phyloP scores from a whole-genome alignment of 2,797 vertebrate species.

The Melanotaenia nigrans region DNA sequence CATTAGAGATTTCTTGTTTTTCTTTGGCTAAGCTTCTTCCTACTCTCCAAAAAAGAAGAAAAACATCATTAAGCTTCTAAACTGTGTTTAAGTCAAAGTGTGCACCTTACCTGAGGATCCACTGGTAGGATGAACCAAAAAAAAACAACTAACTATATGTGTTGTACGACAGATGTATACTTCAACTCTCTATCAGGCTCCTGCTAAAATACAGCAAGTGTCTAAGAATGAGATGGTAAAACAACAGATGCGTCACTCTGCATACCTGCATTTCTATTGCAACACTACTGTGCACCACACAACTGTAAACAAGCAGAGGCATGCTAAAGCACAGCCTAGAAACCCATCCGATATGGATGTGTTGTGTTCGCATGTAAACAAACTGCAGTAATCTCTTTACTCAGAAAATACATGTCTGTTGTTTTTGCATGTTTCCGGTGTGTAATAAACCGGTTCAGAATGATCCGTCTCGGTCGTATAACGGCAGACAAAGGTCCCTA shows the following conservation, averaged over 20 bases:
- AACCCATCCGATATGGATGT: conserved; percentile 47
- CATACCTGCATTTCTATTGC: conserved; percentile 68
- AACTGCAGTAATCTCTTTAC: conserved; percentile 16
- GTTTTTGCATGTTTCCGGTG: no score
- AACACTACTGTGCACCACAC: conserved; percentile 11
- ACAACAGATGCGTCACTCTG: conserved; percentile 43
- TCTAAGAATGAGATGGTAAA: conserved; percentile 32
- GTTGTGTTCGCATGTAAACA: conserved; percentile 24
- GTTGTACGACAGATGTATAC: neutral
- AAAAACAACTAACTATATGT: neutral
- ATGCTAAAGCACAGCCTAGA: conserved; percentile 45
- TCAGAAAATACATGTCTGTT: neutral
- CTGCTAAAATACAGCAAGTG: conserved; percentile 29
- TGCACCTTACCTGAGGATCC: conserved; percentile 59
- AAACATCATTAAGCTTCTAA: conserved; percentile 4
- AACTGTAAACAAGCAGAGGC: conserved; percentile 55
- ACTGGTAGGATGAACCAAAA: conserved; percentile 8
- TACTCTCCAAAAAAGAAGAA: conserved; percentile 17
- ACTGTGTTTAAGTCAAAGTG: conserved; percentile 6
- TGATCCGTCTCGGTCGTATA: neutral
- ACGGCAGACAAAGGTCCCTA: neutral
- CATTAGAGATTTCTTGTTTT: neutral
- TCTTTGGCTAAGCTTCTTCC: conserved; percentile 10
- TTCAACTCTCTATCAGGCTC: conserved; percentile 2
- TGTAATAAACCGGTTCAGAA: neutral